Evolutionary conservation across 1,140 invertebrate genomes (phyloP).

Genomic region (Drosophila malerkotliana): DNA sequence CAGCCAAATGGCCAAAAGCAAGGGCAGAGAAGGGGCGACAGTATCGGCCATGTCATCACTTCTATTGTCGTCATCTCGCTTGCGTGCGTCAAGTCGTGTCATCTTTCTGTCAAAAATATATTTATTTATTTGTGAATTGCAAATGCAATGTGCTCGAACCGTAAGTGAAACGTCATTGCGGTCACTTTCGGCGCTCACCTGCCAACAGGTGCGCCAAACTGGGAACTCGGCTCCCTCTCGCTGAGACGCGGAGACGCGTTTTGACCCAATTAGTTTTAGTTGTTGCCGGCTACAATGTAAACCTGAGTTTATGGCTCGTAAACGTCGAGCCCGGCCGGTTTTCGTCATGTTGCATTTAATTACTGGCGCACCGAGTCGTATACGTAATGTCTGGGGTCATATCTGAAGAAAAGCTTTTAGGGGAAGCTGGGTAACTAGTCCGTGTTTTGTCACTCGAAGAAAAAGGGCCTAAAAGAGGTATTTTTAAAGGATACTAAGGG

Average conservation of each 20-base stretch:
- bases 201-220: conserved; percentile 59
- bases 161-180: conserved; percentile 72
- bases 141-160: conserved; percentile 30
- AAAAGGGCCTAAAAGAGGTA: neutral
- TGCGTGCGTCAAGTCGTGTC: conserved; percentile 28
- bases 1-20: conserved; percentile 18
- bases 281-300: conserved; percentile 61
- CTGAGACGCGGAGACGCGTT: conserved; percentile 17
- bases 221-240: neutral
- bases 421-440: neutral
- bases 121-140: conserved; percentile 78
- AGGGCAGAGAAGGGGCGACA: neutral
- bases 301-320: conserved; percentile 69
- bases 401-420: neutral
- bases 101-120: conserved; percentile 71
- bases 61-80: conserved; percentile 73
- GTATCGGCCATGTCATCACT: conserved; percentile 69
- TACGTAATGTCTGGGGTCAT: conserved; percentile 40
- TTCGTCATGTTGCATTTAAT: conserved; percentile 61
- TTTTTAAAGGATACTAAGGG: neutral
- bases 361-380: conserved; percentile 42
- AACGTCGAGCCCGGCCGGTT: conserved; percentile 56
- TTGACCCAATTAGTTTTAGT: conserved; percentile 72
- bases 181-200: conserved; percentile 58
- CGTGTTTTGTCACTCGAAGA: neutral